Base-by-base conservation (phyloP, 2,888 invertebrate species). In the Protodeltote pygarga region DNA sequence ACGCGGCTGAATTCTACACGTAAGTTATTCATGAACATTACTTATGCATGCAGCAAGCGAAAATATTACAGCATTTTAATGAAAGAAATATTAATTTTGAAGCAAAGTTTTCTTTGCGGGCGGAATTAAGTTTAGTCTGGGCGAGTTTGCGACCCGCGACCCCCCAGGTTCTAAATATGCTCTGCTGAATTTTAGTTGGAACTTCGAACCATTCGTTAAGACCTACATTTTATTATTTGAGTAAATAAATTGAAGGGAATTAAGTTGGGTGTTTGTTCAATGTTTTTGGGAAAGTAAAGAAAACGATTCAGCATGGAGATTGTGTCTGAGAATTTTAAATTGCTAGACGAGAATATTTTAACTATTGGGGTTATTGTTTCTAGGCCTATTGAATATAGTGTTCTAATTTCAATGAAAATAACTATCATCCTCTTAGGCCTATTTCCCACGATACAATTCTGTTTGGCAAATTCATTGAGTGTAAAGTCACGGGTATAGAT, bases 31-130 rank as follows among this genome's bases (percentile, higher is more conserved):
- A 92, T 85, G 65, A 81, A 78, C 77, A 92, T 92, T 92, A 92
- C 91, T 92, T 92, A 92, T 92, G 92, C 92, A 92, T 92, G 90
- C 92, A 92, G 92, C 92, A 87, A 85, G 71, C 79, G 88, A 87
- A 92, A 92, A 92, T 91, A 92, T 92, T 92, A 92, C 92, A 92
- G 91, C 89, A 85, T 92, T 92, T 92, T 92, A 92, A 92, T 92
- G 92, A 92, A 92, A 92, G 92, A 92, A 92, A 92, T 92, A 92
- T 92, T 92, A 92, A 92, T 91, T 92, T 91, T 82, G 79, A 82
- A 85, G 89, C 85, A 60, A 89, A 92, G 92, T 91, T 91, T 89
- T 87, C 90, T 88, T 87, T 83, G 89, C 83, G 81, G 77, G 81
- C 79, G 78, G 79, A 85, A 88, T 89, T 84, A 87, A 89, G 85